Base-by-base conservation (phyloP, 30 jellyfish, hydroid and myxozoan species). In the Cassiopea andromeda region DNA sequence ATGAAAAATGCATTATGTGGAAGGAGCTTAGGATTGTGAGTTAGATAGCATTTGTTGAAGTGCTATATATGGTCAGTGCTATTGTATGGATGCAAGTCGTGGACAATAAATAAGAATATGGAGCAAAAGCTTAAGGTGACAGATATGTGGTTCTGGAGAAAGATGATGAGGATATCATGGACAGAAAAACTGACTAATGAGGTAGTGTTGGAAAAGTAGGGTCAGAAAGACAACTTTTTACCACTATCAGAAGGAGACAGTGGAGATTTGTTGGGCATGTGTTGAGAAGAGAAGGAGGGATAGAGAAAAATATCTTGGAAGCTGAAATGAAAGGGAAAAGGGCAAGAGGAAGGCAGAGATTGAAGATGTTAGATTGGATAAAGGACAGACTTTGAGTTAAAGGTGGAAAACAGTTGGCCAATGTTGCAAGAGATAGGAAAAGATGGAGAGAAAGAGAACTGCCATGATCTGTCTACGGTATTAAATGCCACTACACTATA, bases 151-250 rank as follows among this genome's bases (percentile, higher is more conserved):
- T n/a, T n/a, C n/a, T n/a, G n/a, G n/a, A n/a, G n/a, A n/a, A n/a
- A n/a, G n/a, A n/a, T 75, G 84, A 2, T 75, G 67, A 75, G 48
- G n/a, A 75, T 75, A 74, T 75, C 84, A 46, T 75, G 84, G 84
- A 73, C 5, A 45, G 19, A 38, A n/a, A 75, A 75, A 75, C 7
- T 75, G 84, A 75, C 6, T 2, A 75, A 75, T 75, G 73, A 75
- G 60, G 60, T 4, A 45, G 84, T 75, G 38, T 17, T 75, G 60
- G 16, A 45, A 75, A 75, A 48, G 84, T 16, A 75, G 60, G 7
- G 6, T 4, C 67, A 16, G 43, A 75, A 48, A 44, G 60, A 48
- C 64, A 50, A 9, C 9, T 50, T 5, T 4, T 27, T 5, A n/a
- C 5, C 60, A 75, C 84, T 16, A 75, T 75, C 7, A 75, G 86